These are phyloP conservation scores for Odobenus rosmarus DNA, from an alignment of 2,113 vertebrate species.

Conservation along the genomic window DNA sequence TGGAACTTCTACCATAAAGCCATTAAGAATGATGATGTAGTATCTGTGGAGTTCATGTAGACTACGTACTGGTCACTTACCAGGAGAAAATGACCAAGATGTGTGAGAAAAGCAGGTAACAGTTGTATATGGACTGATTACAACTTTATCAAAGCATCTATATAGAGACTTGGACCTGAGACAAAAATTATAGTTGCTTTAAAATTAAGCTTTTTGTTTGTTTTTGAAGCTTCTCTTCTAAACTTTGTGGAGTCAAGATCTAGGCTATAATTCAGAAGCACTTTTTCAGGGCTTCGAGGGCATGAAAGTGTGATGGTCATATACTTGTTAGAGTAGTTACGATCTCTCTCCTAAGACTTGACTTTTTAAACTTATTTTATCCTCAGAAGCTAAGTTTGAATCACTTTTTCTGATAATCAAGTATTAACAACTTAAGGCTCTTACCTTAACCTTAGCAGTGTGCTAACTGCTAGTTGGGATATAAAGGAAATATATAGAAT, in stretches of 20 bases:
- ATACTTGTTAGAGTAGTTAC: not conserved
- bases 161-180: not conserved
- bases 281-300: not conserved
- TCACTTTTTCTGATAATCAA: constrained; percentile 13
- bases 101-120: constrained; percentile 12
- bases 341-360: not conserved
- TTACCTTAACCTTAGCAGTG: not conserved
- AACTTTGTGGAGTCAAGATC: not conserved
- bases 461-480: not conserved
- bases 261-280: not conserved
- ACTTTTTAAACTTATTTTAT: constrained; percentile 15
- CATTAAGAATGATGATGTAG: not conserved
- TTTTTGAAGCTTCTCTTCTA: not conserved
- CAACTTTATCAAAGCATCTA: not conserved
- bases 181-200: constrained; percentile 3
- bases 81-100: not conserved
- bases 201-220: not conserved
- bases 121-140: not conserved
- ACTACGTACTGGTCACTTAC: not conserved
- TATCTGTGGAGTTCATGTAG: not conserved
- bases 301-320: not conserved
- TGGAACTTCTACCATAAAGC: constrained; percentile 13
- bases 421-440: constrained; percentile 25
- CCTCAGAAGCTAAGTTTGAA: not conserved
- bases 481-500: not conserved